phyloP scores from a whole-genome alignment of 2,113 vertebrate species.

The Triplophysa tibetana region DNA sequence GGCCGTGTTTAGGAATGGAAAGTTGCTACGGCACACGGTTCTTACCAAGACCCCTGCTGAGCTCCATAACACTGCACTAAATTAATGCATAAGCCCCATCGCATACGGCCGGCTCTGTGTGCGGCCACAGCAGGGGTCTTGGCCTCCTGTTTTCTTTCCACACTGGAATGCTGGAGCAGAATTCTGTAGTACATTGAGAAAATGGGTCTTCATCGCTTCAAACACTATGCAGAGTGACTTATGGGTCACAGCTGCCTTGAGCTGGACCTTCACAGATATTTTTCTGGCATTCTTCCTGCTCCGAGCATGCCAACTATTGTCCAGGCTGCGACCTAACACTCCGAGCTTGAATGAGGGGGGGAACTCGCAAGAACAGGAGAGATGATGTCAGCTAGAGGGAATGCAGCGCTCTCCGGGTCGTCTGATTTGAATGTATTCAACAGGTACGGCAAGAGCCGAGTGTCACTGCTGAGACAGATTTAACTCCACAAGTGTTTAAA shows the following conservation, averaged over 20 bases:
- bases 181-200: background rate
- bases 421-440: slow-evolving; percentile 42
- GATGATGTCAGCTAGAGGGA: slow-evolving; percentile 63
- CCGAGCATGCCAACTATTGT: slow-evolving; percentile 62
- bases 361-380: slow-evolving; percentile 42
- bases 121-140: background rate
- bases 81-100: slow-evolving; percentile 12
- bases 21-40: slow-evolving; percentile 24
- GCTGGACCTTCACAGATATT: slow-evolving; percentile 33
- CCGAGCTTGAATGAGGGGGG: slow-evolving; percentile 33
- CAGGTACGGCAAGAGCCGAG: background rate
- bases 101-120: background rate
- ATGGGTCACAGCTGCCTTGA: slow-evolving; percentile 49
- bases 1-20: slow-evolving; percentile 28
- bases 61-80: background rate
- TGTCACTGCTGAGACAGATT: slow-evolving; percentile 4
- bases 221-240: slow-evolving; percentile 33
- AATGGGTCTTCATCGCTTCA: background rate
- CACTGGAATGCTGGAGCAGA: slow-evolving; percentile 11
- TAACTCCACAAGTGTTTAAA: background rate
- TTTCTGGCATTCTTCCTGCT: slow-evolving; percentile 30
- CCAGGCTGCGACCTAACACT: slow-evolving; percentile 32
- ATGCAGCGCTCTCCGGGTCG: slow-evolving; percentile 52
- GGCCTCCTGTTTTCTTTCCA: background rate
- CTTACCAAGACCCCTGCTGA: slow-evolving; percentile 10